Evolutionary conservation across 2,888 invertebrate species (phyloP), one percentile per base, ranked within the genome.

Genomic region (Cheilosia soror): DNA sequence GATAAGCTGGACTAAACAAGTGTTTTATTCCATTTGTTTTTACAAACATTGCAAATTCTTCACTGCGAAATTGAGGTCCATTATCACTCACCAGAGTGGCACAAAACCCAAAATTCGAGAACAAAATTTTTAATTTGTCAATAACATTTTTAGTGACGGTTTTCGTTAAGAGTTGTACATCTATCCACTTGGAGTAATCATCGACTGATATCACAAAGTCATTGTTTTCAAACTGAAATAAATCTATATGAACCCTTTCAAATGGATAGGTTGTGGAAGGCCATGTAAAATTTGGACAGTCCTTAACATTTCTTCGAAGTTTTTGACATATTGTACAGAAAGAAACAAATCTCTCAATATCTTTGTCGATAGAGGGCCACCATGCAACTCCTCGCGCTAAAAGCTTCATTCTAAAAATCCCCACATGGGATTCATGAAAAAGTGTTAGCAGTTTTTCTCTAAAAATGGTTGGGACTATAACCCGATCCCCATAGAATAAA

Each of bases 31-130:
- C 15, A 55, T 15, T 6, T 1, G 7, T 6, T 11, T 5, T 53
- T 53, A 53, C 3, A 53, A 53, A 9, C 2, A 2, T 49, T 37
- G 5, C 5, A 49, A 63, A 13, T 15, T 47, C 31, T n/a, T 49
- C 47, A 11, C 47, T 42, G 11, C 33, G 7, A 20, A 47, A 63
- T 15, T 62, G 44, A 7, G 62, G 62, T 3, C 47, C 62, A 31
- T 62, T 62, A 44, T 63, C 49, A n/a, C 20, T 49, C 31, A 33
- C 63, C 1, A 33, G 47, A 4, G 49, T 63, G 11, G n/a, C 47
- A 20, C 47, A 49, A 63, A 63, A 47, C 2, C 63, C 63, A 49
- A 63, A 63, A 15, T 15, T 63, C 25, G 63, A 33, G 47, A 49
- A 63, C 9, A 63, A 31, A 4, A 49, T 15, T 63, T 63, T 49